These are phyloP conservation scores for Tyrannus savana DNA, from an alignment of 2,113 vertebrate species.

Conservation along the genomic window DNA sequence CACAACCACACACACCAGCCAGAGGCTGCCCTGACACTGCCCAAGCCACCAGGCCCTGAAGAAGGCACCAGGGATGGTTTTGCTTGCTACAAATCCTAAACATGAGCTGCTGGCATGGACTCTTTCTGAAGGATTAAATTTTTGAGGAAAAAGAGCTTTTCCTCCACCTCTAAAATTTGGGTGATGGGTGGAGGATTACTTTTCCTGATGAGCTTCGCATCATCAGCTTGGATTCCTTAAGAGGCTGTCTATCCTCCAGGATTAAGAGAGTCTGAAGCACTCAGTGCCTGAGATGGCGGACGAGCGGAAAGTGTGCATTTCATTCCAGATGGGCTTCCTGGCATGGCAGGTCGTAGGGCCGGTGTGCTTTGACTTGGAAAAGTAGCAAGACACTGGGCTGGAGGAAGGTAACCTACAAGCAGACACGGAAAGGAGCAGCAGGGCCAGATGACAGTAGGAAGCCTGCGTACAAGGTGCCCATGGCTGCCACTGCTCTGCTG, in stretches of 20 bases:
- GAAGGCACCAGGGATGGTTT: neutral
- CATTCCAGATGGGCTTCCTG: neutral
- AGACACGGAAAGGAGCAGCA: neutral
- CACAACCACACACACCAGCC: too few species aligned
- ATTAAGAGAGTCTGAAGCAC: neutral
- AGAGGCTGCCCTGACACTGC: neutral
- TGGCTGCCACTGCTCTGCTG: neutral
- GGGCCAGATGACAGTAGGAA: neutral
- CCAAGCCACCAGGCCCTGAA: neutral
- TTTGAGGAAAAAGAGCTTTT: neutral
- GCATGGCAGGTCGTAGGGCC: neutral
- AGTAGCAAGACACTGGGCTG: neutral
- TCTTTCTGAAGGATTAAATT: neutral
- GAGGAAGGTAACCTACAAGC: neutral
- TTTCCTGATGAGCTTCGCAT: neutral
- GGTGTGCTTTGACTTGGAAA: neutral
- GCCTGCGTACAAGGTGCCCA: neutral
- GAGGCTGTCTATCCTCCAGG: neutral
- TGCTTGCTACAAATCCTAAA: neutral
- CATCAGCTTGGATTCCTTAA: neutral
- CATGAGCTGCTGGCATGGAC: neutral
- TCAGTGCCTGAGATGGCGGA: neutral
- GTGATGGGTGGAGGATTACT: neutral
- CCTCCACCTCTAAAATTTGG: neutral
- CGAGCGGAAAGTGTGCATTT: neutral